A percentile compares a stretch with the other conserved stretches of the same genome.
Evolutionary conservation across 2,113 vertebrate genomes (phyloP).

Genomic region (Neodontobutis hainanensis): DNA sequence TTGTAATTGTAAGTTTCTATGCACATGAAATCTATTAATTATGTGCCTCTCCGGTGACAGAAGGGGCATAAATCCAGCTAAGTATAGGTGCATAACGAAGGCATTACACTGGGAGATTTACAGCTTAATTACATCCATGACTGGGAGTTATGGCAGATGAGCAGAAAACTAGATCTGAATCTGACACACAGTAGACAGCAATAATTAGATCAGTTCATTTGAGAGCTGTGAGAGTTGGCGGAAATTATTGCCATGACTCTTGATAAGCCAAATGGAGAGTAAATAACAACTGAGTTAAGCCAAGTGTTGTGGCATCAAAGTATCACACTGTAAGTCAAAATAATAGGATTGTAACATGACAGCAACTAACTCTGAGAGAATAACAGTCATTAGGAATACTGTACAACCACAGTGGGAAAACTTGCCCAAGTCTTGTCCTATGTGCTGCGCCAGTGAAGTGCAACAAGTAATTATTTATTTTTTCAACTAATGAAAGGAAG

Average conservation of each 20-base stretch:
- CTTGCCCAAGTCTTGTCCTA: background rate
- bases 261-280: background rate
- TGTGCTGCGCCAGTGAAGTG: background rate
- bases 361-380: conserved; percentile 26
- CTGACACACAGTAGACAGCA: background rate
- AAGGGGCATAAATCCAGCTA: conserved; percentile 50
- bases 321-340: background rate
- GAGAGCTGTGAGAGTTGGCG: conserved; percentile 1
- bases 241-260: conserved; percentile 7
- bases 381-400: conserved; percentile 37
- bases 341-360: conserved; percentile 3
- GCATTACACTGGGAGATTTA: conserved; percentile 58
- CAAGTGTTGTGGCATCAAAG: background rate
- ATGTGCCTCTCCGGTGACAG: conserved; percentile 54
- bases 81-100: conserved; percentile 62
- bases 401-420: conserved; percentile 7
- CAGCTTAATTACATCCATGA: conserved; percentile 56
- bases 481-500: no score
- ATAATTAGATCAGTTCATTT: conserved; percentile 5
- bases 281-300: background rate
- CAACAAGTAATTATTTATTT: no score
- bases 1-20: conserved; percentile 50
- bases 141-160: conserved; percentile 29
- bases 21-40: conserved; percentile 62
- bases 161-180: conserved; percentile 38